Base-by-base conservation (phyloP, 2,797 vertebrate species). In the Lemur catta region DNA sequence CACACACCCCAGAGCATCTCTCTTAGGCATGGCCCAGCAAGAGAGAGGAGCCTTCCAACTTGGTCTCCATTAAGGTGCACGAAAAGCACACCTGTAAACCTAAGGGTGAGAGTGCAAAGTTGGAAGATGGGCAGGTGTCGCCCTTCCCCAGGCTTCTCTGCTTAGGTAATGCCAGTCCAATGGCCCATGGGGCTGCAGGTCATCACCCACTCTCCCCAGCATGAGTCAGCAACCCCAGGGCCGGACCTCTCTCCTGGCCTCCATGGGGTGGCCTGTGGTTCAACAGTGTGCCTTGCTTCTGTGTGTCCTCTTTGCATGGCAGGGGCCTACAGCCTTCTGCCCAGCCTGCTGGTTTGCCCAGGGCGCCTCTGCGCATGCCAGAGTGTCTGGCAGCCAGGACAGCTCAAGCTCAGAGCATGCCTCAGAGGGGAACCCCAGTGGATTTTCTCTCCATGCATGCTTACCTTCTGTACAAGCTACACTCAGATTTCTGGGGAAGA, bases 401-500 rank as follows among this genome's bases (percentile, higher is more conserved):
- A 18, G 20, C 20, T 38, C 11, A 0, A 9, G 6, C 86, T 59
- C 11, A 5, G 26, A 17, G 17, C 2, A 2, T 2, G 0, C 10
- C 28, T 26, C 3, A 1, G 1, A 0, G 1, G 7, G 28, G 20
- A 41, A 2, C 0, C 1, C 0, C 2, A 9, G 6, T 22, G 22
- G 14, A 26, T 20, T 67, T 5, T 22, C 30, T 35, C 38, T 17
- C 59, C 0, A 0, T 12, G 41, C 4, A 2, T 38, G 35, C 35
- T 18, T 7, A 3, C 35, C 28, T 33, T 61, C 43, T 30, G 14
- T 26, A 20, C 1, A 1, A 17, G 15, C 69, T 71, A 24, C 46
- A 15, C 63, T 43, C 13, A 3, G 14, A 9, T 59, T 52, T 80
- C 86, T 8, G 0, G 9, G 74, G 22, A 26, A 48, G 14, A 7